Evolutionary conservation across 2,888 invertebrate genomes (phyloP), one percentile per base, ranked within the genome.

Genomic region (Periphyllus acericola): DNA sequence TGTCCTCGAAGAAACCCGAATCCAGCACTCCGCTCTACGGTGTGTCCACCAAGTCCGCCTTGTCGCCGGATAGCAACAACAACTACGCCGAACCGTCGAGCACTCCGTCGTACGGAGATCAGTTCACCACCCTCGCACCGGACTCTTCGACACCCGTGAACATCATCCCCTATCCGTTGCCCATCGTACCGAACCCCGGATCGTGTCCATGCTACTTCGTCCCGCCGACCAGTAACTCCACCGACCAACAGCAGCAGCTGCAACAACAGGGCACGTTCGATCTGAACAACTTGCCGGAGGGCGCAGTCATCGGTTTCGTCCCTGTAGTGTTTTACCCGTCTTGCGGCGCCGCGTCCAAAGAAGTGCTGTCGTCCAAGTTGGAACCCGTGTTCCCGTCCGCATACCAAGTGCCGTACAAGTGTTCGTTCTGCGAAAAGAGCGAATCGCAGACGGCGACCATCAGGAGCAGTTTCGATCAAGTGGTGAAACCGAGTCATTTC

Each of bases 311-410:
- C 79, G 95, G 95, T 80, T 95, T 94, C 90, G 93, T 95, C 90
- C 95, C 95, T 0, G 95, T 95, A 5, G 93, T 95, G 32, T 95
- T 95, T 90, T 93, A 95, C 90, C 95, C 95, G 1, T 94, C 93
- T 90, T 94, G 94, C 90, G 94, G 94, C 46, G 92, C 92, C 83
- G 89, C 88, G 17, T 90, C 90, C 0, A 90, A 91, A 76, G 90
- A 90, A 60, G 90, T 91, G 75, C 90, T 90, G 68, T 93, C 94
- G 76, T 80, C 86, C 3, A 87, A 80, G 9, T 74, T 87, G 36
- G 93, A 93, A 90, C 92, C 93, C 89, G 93, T 93, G 90, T 94
- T 94, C 91, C 94, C 94, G 0, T 92, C 93, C 46, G 94, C 94
- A 1, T 93, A 93, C 55, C 93, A 94, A 34, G 93, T 94, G 21